Percentiles rank a stretch among this genome's conserved stretches.
These are phyloP conservation scores for Oryzias melastigma DNA, from an alignment of 2,113 vertebrate genomes.

Conservation along the genomic window DNA sequence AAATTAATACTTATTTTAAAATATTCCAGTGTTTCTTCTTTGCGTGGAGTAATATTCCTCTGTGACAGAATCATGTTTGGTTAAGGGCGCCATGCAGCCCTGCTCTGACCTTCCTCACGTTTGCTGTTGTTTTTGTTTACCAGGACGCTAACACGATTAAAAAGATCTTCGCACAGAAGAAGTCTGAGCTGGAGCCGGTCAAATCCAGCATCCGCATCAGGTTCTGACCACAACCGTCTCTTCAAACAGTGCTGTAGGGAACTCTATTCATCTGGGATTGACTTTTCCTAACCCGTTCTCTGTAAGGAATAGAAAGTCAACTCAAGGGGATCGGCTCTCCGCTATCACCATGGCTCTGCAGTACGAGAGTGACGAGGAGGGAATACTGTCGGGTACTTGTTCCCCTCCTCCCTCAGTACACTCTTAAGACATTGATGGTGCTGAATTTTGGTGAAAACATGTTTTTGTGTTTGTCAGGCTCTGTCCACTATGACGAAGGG, in stretches of 20 bases:
- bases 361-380: conserved; percentile 97
- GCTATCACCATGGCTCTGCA: conserved; percentile 98
- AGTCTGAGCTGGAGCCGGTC: conserved; percentile 91
- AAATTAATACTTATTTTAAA: too few relatives aligned
- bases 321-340: conserved; percentile 92
- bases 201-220: conserved; percentile 95
- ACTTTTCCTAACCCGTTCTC: background rate
- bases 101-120: background rate
- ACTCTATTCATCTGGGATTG: background rate
- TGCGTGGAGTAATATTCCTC: background rate
- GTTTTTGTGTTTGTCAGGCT: conserved; percentile 48
- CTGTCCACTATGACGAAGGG: conserved; percentile 89
- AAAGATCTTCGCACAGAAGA: conserved; percentile 96
- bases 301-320: conserved; percentile 90
- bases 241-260: background rate
- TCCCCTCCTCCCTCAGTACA: background rate
- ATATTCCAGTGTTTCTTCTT: too few relatives aligned
- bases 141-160: conserved; percentile 99
- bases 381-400: conserved; percentile 87
- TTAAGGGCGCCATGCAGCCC: too few relatives aligned
- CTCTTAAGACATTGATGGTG: background rate
- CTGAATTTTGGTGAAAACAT: too few relatives aligned
- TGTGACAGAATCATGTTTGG: background rate
- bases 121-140: conserved; percentile 9
- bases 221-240: conserved; percentile 61